Conservation (phyloP, 2,888 invertebrate genomes). For the Mactromeris polynyma region DNA sequence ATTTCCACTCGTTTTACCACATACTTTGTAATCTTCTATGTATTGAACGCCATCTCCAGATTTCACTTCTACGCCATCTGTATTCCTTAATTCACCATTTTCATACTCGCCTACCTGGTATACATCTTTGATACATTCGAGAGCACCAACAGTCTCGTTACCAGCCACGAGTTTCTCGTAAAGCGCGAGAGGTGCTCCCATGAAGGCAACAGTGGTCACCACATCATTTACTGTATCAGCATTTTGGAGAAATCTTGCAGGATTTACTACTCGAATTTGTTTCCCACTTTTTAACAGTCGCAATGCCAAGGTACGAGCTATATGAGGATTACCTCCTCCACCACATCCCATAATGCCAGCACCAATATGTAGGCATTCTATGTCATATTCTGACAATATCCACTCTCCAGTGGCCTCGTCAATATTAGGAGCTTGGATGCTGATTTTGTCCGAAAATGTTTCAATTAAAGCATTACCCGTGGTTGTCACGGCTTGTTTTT, state of each 20-base stretch:
- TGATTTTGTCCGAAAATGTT: conserved; percentile 34
- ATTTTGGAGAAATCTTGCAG: conserved; percentile 71
- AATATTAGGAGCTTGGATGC: conserved; percentile 61
- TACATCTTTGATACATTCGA: conserved; percentile 73
- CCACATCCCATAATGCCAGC: conserved; percentile 85
- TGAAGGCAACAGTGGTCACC: conserved; percentile 73
- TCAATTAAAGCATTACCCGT: conserved; percentile 57
- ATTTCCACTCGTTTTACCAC: not conserved
- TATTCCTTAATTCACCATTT: conserved; percentile 66
- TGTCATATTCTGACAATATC: conserved; percentile 81
- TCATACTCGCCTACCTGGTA: conserved; percentile 69
- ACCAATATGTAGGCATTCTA: conserved; percentile 84
- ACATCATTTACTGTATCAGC: conserved; percentile 70
- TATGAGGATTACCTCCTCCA: conserved; percentile 84
- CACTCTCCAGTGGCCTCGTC: conserved; percentile 79
- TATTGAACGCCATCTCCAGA: conserved; percentile 67
- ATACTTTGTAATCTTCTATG: conserved; percentile 73
- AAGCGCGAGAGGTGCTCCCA: conserved; percentile 82
- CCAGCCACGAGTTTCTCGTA: conserved; percentile 79
- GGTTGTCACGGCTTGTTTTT: conserved; percentile 64
- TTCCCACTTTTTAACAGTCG: conserved; percentile 75
- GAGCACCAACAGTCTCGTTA: conserved; percentile 71
- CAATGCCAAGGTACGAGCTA: conserved; percentile 76
- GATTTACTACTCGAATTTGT: conserved; percentile 78
- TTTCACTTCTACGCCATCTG: conserved; percentile 68